A percentile compares a stretch with the other conserved stretches of the same genome.
Evolutionary conservation across 2,113 vertebrate species (phyloP).

Genomic region (Heptranchias perlo): DNA sequence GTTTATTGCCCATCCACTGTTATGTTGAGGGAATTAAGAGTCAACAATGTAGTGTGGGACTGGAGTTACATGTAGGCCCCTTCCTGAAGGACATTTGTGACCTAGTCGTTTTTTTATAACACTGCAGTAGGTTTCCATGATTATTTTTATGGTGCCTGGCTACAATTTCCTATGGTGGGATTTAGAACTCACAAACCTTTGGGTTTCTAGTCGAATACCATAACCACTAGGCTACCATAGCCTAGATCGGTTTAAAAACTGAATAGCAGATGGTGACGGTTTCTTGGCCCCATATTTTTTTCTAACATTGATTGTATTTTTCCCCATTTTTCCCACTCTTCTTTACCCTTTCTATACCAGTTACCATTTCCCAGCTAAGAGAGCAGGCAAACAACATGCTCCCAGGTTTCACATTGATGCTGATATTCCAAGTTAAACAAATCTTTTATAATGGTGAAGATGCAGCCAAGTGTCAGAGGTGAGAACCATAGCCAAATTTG

Average conservation of each 20-base stretch:
- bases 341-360: neutral
- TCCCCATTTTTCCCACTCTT: neutral
- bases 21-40: neutral
- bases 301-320: neutral
- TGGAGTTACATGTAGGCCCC: neutral
- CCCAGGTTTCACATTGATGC: neutral
- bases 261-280: neutral
- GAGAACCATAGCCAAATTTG: neutral
- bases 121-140: neutral
- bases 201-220: neutral
- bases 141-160: neutral
- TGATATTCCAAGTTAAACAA: neutral
- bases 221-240: neutral
- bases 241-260: neutral
- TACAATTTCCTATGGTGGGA: neutral
- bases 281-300: neutral
- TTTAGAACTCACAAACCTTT: neutral
- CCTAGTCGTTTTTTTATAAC: neutral
- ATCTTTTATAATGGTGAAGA: too few species aligned
- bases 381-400: neutral
- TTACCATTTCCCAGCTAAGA: neutral
- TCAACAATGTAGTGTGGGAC: neutral
- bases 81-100: neutral
- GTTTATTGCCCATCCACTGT: neutral
- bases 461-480: neutral